These are phyloP conservation scores for Lasioglossum calceatum DNA, from an alignment of 2,888 invertebrate genomes.

Conservation along the genomic window DNA sequence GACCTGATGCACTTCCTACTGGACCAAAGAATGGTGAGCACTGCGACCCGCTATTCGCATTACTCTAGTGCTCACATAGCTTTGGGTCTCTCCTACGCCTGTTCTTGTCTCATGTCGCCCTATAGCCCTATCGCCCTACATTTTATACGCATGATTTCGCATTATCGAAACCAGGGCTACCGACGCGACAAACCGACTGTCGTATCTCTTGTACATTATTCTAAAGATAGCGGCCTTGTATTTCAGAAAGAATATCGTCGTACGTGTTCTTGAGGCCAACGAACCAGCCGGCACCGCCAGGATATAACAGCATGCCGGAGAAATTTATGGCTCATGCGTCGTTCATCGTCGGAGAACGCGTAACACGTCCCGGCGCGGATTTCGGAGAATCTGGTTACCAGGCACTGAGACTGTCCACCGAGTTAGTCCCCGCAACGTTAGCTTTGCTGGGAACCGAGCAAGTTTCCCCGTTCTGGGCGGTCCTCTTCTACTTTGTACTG, in stretches of 20 bases:
- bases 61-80: too few relatives aligned
- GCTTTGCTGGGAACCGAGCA: constrained; percentile 90
- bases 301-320: constrained; percentile 87
- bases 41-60: too few relatives aligned
- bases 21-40: too few relatives aligned
- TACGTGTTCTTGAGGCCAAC: constrained; percentile 89
- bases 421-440: constrained; percentile 94
- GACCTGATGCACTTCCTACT: too few relatives aligned
- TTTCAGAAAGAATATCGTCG: constrained; percentile 89
- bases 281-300: constrained; percentile 87
- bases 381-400: constrained; percentile 92
- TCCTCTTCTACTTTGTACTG: constrained; percentile 93
- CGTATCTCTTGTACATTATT: too few relatives aligned
- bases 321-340: constrained; percentile 90
- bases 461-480: constrained; percentile 95
- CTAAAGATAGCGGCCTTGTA: too few relatives aligned
- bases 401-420: constrained; percentile 93
- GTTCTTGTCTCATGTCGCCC: too few relatives aligned
- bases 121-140: too few relatives aligned
- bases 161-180: too few relatives aligned
- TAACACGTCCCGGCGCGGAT: constrained; percentile 86
- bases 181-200: too few relatives aligned
- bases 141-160: too few relatives aligned
- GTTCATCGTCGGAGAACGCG: constrained; percentile 89
- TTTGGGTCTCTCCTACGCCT: too few relatives aligned